phyloP scores from a whole-genome alignment of 2,797 vertebrate species.

The Hapalemur alaotrensis region DNA sequence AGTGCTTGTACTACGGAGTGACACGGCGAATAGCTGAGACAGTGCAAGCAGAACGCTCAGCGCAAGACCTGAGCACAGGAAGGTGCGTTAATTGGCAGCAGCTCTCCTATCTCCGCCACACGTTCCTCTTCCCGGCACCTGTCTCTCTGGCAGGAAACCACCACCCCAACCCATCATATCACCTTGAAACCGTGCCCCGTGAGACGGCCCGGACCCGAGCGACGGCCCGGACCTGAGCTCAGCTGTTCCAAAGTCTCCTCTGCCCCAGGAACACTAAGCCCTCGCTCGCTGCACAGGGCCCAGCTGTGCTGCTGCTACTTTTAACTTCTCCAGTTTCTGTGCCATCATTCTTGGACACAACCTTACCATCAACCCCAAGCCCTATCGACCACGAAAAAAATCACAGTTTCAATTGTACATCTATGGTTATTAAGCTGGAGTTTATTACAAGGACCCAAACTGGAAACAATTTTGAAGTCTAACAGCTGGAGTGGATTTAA shows the following conservation, averaged over 20 bases:
- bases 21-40: accelerated
- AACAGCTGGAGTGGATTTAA: neutral
- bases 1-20: accelerated
- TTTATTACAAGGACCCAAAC: neutral
- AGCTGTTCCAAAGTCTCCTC: neutral
- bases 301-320: neutral
- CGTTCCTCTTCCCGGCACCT: accelerated
- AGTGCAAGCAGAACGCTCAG: accelerated
- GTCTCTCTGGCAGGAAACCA: neutral
- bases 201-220: neutral
- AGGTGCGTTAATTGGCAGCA: accelerated
- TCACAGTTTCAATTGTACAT: neutral
- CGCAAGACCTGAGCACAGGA: accelerated
- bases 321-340: neutral
- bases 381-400: accelerated
- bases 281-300: neutral
- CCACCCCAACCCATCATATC: neutral
- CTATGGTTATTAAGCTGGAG: neutral
- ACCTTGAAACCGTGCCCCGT: neutral
- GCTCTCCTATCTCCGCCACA: accelerated
- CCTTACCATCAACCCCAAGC: neutral
- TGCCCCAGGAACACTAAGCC: neutral
- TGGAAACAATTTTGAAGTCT: neutral
- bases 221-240: neutral
- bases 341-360: neutral